Evolutionary conservation across 2,113 vertebrate genomes (phyloP), one percentile per base, ranked within the genome.

Genomic region (Thunnus thynnus): DNA sequence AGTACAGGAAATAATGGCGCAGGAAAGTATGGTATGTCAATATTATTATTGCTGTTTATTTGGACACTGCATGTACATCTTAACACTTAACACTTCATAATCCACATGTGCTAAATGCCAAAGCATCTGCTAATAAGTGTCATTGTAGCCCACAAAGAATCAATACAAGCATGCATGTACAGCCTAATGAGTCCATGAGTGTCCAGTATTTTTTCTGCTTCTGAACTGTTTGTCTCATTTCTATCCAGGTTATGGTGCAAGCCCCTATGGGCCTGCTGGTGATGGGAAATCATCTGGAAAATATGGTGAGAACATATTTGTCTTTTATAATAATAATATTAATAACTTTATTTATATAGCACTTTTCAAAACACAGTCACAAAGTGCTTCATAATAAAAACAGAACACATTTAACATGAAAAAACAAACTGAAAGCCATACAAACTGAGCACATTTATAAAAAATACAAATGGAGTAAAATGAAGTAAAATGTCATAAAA

Each of bases 11-110:
- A 61, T 20, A 74, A 82, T 56, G 80, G 51, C 3, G 88, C 60
- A 51, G 88, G 86, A 55, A 55, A 75, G 12, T 85, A 86, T 55
- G 89, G 88, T 92, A 74, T n/a, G 75, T 80, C 14, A 46, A n/a
- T 17, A 1, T 65, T 56, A 14, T 7, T 18, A 63, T 20, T 57
- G 36, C 36, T 1, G 36, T 41, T 41, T 41, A 41, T 41, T 41
- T 41, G 9, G 36, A 41, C 9, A 41, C 36, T 41, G 36, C 36
- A 41, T 41, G 6, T 9, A 41, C 9, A 41, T 8, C 36, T 41
- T 41, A 41, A 41, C 36, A 41, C 36, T 41, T 22, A 22, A 9
- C 8, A 41, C 7, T 51, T 32, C 1, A 2, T 41, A 20, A 3
- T 17, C 18, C 14, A 8, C 72, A 66, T 63, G 50, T 30, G 13